Base-by-base conservation (phyloP, 2,888 invertebrate species). In the Galeopsomyia nigrocyanea region DNA sequence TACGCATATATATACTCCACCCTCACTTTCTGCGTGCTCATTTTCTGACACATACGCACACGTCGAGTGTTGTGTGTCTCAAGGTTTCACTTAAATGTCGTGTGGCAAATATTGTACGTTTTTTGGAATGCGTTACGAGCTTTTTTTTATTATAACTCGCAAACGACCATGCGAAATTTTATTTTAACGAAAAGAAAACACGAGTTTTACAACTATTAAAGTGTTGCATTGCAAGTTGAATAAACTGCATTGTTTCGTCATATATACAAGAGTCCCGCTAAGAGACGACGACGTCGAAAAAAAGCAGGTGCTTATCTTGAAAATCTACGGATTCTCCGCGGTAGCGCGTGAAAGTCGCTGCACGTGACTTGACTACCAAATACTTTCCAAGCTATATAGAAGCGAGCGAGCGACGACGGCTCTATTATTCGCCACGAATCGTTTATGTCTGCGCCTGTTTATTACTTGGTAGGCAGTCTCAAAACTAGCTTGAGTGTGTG, bases 281-380 rank as follows among this genome's bases (percentile, higher is more conserved):
- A 26, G 26, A 26, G 26, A 26, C 26, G 26, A 21, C 49, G 21
- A 56, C 10, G 46, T 39, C n/a, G 26, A 19, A 68, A 68, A 64
- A 68, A 60, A 53, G 49, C 19, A 39, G 13, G 1, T 53, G 47
- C 57, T 64, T 67, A 57, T 60, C 65, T 39, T 17, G 65, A 73
- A 73, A 65, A 73, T 68, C 22, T 68, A 64, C 68, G 50, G 70
- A 53, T 49, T 50, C 57, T 53, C 60, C 5, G 1, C 60, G 65
- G 61, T 68, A 69, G 47, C 65, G 61, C 68, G 73, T 73, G 73
- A 73, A 69, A 69, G 61, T 69, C 22, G 13, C 31, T 26, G 61
- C 62, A 73, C 73, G 69, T 68, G 73, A 66, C 73, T 16, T 19
- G 65, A 60, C 22, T 73, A 39, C 69, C 57, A 62, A 73, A 66